Base-by-base conservation (phyloP, 2,797 vertebrate genomes). In the Poeciliopsis gracilis region DNA sequence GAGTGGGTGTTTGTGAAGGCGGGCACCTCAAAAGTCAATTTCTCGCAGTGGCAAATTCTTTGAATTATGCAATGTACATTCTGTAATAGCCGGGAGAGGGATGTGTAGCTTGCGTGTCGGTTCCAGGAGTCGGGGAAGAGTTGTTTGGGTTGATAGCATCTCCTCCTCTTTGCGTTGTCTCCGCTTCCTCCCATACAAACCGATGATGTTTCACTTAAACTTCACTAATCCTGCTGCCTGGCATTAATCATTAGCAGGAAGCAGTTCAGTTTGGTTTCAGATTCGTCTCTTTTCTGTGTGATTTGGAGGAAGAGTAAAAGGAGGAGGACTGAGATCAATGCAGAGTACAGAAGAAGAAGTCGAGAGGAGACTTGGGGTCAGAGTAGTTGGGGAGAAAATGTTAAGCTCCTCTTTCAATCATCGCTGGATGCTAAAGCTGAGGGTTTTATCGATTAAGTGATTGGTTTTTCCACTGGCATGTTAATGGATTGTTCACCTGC, bases 31-130 rank as follows among this genome's bases (percentile, higher is more conserved):
- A 80, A 85, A 77, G 83, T 86, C 74, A 77, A 45, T 90, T 85
- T 87, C 81, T 81, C 76, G 81, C 49, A 86, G 87, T 84, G 77
- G 53, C 90, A 89, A 79, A 87, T 78, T 79, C 88, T 90, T 78
- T 69, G 77, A 84, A 81, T 94, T 91, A 91, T 89, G 87, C 91
- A 95, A 93, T 84, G 75, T 70, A 77, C 28, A 82, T 93, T 92
- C 89, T 85, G 75, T 93, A 92, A 94, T 82, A 82, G 82, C 77
- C 15, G 11, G 57, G 71, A 87, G 80, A 87, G 66, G 23, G 49
- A 69, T 41, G 67, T 79, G 80, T 63, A 51, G 72, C 81, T 59
- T 28, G 3, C 80, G 76, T 81, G 51, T 77, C 75, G 82, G 80
- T 76, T 86, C 66, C 72, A 75, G 57, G 71, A 74, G 76, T 57